A percentile compares a stretch with the other conserved stretches of the same genome.
These are phyloP conservation scores for Nomada lathburiana DNA, from an alignment of 2,888 invertebrate genomes.

Conservation along the genomic window DNA sequence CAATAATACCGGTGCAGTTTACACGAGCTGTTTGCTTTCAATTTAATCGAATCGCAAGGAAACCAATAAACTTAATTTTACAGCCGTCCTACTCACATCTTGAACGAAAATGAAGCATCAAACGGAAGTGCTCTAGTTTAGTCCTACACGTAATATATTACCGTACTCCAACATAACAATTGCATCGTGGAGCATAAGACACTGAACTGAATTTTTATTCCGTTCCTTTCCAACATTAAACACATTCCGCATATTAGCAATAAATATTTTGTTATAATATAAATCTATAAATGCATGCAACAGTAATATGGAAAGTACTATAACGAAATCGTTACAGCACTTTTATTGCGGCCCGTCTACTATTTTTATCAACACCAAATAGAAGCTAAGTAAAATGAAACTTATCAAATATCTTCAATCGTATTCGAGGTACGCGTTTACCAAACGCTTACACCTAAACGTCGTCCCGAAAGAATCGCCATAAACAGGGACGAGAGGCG, in stretches of 20 bases:
- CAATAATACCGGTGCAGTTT: not conserved
- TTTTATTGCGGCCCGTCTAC: too few relatives aligned
- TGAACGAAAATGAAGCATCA: not conserved
- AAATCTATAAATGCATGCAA: too few relatives aligned
- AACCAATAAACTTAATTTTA: conserved; percentile 14
- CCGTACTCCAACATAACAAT: not conserved
- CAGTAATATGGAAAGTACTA: too few relatives aligned
- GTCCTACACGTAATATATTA: not conserved
- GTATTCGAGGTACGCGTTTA: not conserved
- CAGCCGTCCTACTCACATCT: too few relatives aligned
- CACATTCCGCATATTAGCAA: too few relatives aligned
- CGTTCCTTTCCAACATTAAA: too few relatives aligned
- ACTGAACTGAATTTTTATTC: too few relatives aligned
- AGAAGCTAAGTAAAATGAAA: not conserved
- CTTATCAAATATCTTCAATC: not conserved
- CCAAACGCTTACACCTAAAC: not conserved
- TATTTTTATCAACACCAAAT: too few relatives aligned
- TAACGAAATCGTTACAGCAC: too few relatives aligned
- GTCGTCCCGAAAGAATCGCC: not conserved
- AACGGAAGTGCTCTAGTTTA: not conserved
- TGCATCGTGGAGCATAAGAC: too few relatives aligned
- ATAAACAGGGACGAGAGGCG: not conserved
- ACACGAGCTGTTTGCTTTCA: not conserved
- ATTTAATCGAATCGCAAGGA: conserved; percentile 1
- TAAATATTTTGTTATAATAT: too few relatives aligned